Evolutionary conservation across 2,888 invertebrate species (phyloP).

Genomic region (Drosophila picticornis): DNA sequence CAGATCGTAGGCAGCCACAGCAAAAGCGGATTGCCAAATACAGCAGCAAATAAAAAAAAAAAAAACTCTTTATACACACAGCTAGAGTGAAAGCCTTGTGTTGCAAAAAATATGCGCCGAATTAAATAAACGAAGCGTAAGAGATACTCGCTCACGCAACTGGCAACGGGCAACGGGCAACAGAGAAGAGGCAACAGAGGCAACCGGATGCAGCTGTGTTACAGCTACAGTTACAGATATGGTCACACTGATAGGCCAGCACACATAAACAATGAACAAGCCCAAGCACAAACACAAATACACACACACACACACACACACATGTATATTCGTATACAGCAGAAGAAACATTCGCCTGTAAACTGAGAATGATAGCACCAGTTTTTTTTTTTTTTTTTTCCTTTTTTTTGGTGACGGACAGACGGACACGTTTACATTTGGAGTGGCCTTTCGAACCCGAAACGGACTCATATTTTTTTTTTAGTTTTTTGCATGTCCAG

Average conservation of each 20-base stretch:
- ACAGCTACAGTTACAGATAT: slow-evolving; percentile 22
- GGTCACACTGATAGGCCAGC: slow-evolving; percentile 36
- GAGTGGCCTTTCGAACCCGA: slow-evolving; percentile 39
- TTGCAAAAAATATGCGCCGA: slow-evolving; percentile 55
- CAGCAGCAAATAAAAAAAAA: slow-evolving; percentile 30
- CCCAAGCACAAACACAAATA: slow-evolving; percentile 1
- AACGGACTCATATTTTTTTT: slow-evolving; percentile 20
- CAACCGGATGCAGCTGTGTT: slow-evolving; percentile 53
- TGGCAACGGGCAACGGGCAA: background rate
- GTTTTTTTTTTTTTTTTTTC: slow-evolving; percentile 26
- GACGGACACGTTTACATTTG: slow-evolving; percentile 61
- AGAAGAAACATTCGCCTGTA: slow-evolving; percentile 57
- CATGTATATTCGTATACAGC: slow-evolving; percentile 37
- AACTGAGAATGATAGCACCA: slow-evolving; percentile 61
- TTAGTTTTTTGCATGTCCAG: slow-evolving; percentile 25
- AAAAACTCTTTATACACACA: slow-evolving; percentile 1
- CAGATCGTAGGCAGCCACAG: slow-evolving; percentile 1
- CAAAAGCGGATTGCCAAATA: slow-evolving; percentile 23
- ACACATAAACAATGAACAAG: slow-evolving; percentile 35
- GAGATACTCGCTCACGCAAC: slow-evolving; percentile 54
- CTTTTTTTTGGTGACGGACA: slow-evolving; percentile 22
- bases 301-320: slow-evolving; percentile 30
- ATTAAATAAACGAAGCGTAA: slow-evolving; percentile 79
- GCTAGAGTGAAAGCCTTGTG: slow-evolving; percentile 13
- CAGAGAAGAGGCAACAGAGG: slow-evolving; percentile 30